Conservation (phyloP, 2,888 invertebrate genomes). For the Pediacus dermestoides region DNA sequence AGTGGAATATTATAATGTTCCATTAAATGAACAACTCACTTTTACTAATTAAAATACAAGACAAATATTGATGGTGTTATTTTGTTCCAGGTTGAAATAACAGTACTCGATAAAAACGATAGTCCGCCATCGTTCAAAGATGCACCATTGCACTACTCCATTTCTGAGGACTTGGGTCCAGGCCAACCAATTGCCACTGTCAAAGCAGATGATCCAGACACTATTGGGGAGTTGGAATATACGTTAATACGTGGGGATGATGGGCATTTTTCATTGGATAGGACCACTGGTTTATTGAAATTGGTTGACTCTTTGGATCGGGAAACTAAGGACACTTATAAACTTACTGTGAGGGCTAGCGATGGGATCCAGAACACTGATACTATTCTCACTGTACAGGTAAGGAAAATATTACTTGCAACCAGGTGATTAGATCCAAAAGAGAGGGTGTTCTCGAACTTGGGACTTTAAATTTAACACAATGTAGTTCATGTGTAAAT, state of each 20-base stretch:
- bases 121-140: conserved; percentile 86
- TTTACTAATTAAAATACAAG: conserved; percentile 7
- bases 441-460: no score
- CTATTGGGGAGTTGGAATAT: conserved; percentile 73
- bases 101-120: conserved; percentile 88
- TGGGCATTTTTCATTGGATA: conserved; percentile 69
- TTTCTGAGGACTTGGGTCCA: conserved; percentile 82
- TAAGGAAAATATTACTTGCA: no score
- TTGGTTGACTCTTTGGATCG: conserved; percentile 79
- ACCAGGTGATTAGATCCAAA: no score
- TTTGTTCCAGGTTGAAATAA: conserved; percentile 70
- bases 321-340: conserved; percentile 75
- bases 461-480: no score
- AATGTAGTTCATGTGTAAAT: no score
- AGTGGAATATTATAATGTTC: conserved; percentile 3
- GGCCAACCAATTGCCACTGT: conserved; percentile 76
- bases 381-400: conserved; percentile 73
- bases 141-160: conserved; percentile 67
- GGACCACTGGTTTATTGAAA: conserved; percentile 67
- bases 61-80: no score
- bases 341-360: conserved; percentile 75
- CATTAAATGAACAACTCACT: background rate
- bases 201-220: conserved; percentile 81
- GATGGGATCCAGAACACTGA: conserved; percentile 87
- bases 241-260: conserved; percentile 64